Conservation (phyloP, 2,888 invertebrate species). For the Cerastis leucographa region DNA sequence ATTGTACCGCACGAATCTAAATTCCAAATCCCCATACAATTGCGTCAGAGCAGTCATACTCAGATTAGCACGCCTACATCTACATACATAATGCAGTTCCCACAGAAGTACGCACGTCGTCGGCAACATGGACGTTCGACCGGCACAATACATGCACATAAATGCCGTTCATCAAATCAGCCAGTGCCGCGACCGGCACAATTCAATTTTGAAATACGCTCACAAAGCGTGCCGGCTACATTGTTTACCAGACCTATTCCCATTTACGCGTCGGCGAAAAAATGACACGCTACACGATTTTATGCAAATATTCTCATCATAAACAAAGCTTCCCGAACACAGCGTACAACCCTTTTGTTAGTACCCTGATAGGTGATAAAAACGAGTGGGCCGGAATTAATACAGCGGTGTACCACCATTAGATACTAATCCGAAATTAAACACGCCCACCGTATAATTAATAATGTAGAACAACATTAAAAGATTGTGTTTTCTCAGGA, state of each 20-base stretch:
- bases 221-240: conserved; percentile 70
- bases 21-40: conserved; percentile 44
- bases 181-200: conserved; percentile 62
- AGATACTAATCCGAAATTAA: conserved; percentile 61
- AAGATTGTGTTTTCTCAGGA: conserved; percentile 63
- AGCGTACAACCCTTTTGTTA: conserved; percentile 52
- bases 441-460: conserved; percentile 58
- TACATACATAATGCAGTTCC: conserved; percentile 48
- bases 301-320: conserved; percentile 75
- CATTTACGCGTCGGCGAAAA: conserved; percentile 69
- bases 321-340: conserved; percentile 72
- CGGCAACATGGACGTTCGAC: conserved; percentile 20
- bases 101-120: conserved; percentile 20
- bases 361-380: conserved; percentile 43
- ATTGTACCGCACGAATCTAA: neutral
- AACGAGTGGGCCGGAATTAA: conserved; percentile 42
- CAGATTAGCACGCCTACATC: conserved; percentile 46
- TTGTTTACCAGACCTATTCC: conserved; percentile 72
- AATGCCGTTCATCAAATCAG: conserved; percentile 73
- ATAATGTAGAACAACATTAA: conserved; percentile 65
- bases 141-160: conserved; percentile 64
- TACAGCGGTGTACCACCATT: conserved; percentile 34
- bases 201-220: conserved; percentile 76
- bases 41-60: conserved; percentile 25
- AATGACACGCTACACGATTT: conserved; percentile 72